phyloP scores from a whole-genome alignment of 2,113 vertebrate genomes.

The Vidua macroura region DNA sequence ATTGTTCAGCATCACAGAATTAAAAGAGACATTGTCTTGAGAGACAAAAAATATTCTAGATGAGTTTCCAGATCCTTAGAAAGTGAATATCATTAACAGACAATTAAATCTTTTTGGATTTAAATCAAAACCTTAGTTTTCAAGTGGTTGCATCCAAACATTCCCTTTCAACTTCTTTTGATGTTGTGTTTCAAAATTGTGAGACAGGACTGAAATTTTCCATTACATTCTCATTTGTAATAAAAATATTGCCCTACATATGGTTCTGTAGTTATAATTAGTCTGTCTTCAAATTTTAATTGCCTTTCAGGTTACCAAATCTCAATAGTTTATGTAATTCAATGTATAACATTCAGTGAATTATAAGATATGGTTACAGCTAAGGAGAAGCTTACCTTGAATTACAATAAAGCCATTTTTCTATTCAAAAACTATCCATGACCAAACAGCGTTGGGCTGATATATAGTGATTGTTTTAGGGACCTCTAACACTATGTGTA shows the following conservation, averaged over 20 bases:
- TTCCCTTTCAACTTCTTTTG: neutral
- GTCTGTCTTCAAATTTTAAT: constrained; percentile 11
- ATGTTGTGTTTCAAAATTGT: neutral
- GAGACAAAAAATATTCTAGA: neutral
- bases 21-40: neutral
- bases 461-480: neutral
- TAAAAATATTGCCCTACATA: neutral
- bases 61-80: neutral
- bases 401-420: neutral
- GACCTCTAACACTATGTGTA: neutral
- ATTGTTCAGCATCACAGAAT: neutral
- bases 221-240: neutral
- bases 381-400: neutral
- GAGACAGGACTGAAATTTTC: neutral
- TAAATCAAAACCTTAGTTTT: neutral
- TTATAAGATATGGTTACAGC: neutral
- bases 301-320: neutral
- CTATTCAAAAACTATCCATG: neutral
- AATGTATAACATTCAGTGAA: neutral
- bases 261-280: neutral
- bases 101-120: neutral
- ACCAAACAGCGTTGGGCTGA: neutral
- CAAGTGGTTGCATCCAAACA: neutral
- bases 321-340: neutral
- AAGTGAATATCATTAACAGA: neutral